Percentiles rank a stretch among this genome's conserved stretches.
phyloP scores from a whole-genome alignment of 2,797 vertebrate genomes.

The Jordanella pulchra region DNA sequence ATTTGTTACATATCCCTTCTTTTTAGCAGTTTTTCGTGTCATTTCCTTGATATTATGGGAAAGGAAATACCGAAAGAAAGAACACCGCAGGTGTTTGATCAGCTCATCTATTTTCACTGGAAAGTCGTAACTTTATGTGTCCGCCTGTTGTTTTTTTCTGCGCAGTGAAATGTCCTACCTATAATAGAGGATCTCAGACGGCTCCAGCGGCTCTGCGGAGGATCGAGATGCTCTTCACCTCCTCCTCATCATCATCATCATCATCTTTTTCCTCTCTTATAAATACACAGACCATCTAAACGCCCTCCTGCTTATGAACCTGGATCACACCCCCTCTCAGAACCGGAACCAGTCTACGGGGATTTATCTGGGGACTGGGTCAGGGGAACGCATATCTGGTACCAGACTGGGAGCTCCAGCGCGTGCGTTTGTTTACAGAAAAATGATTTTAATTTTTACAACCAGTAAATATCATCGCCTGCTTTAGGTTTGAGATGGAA shows the following conservation, averaged over 20 bases:
- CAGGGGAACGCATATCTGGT: background rate
- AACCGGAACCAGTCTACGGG: background rate
- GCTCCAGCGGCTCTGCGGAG: conserved; percentile 44
- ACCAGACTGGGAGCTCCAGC: conserved; percentile 3
- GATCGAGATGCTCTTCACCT: conserved; percentile 48
- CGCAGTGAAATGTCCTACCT: background rate
- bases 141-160: background rate
- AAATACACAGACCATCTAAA: conserved; percentile 18
- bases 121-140: background rate
- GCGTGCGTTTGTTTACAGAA: conserved; percentile 40
- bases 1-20: background rate
- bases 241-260: conserved; percentile 21
- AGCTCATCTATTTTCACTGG: background rate
- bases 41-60: background rate
- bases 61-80: background rate
- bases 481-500: conserved; percentile 8
- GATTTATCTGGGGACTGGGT: background rate
- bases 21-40: background rate
- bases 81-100: background rate
- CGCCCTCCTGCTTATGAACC: background rate
- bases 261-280: conserved; percentile 17
- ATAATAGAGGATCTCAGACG: conserved; percentile 34
- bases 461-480: conserved; percentile 4
- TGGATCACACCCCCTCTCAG: conserved; percentile 6
- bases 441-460: background rate